A percentile compares a stretch with the other conserved stretches of the same genome.
phyloP scores from a whole-genome alignment of 2,797 vertebrate species.

The Phataginus tetradactyla region DNA sequence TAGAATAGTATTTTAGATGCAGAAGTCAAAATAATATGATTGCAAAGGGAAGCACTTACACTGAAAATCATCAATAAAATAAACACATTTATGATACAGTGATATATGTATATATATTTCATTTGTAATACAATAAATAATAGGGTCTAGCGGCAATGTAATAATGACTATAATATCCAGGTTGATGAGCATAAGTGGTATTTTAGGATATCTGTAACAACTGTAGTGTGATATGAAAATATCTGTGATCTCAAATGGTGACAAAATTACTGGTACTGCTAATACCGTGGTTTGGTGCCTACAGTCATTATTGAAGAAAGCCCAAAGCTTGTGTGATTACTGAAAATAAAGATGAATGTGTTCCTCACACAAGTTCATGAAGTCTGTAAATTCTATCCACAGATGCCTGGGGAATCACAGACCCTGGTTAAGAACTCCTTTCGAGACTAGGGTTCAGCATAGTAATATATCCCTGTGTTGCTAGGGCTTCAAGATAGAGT shows the following conservation, averaged over 20 bases:
- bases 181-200: constrained; percentile 3
- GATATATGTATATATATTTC: not conserved
- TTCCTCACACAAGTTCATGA: not conserved
- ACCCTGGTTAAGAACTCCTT: not conserved
- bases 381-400: not conserved
- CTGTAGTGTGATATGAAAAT: not conserved
- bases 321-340: not conserved
- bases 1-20: constrained; percentile 45
- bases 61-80: constrained; percentile 18
- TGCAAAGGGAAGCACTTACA: not conserved
- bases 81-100: not conserved
- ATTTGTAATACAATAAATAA: constrained; percentile 12
- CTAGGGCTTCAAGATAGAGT: not conserved
- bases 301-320: not conserved
- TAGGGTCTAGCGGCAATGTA: not conserved
- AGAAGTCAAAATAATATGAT: constrained; percentile 52
- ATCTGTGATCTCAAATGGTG: not conserved
- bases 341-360: constrained; percentile 20
- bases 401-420: not conserved
- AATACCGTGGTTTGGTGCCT: not conserved
- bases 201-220: constrained; percentile 26
- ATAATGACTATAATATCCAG: constrained; percentile 6
- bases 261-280: not conserved
- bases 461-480: not conserved
- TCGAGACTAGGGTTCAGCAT: not conserved